Base-by-base conservation (phyloP, 30 jellyfish, hydroid and myxozoan species). In the Aurelia coerulea region DNA sequence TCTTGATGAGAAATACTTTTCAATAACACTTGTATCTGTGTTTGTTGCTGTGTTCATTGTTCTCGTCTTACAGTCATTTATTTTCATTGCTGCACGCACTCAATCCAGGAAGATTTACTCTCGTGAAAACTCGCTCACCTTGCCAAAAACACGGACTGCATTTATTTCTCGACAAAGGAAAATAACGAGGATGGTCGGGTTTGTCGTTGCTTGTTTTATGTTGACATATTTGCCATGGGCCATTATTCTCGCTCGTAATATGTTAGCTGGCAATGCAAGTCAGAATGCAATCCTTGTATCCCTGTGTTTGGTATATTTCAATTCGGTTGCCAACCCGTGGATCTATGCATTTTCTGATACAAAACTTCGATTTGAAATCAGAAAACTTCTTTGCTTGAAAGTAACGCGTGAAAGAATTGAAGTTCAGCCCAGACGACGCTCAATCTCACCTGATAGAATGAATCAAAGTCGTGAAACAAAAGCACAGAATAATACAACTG, bases 241-340 rank as follows among this genome's bases (percentile, higher is more conserved):
- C 53, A 23, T 39, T 0, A 65, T 65, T 23, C 46, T 65, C 7
- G 76, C 76, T 0, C 46, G 46, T 23, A 65, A 65, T 23, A 65
- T 23, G 76, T 39, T 23, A 19, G 76, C 19, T 23, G 76, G 76
- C 58, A 46, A 46, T 46, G 56, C 56, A 46, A 46, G 56, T 46
- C 76, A 65, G 19, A 23, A 19, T 16, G 46, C 53, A 39, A 65
- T 65, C 12, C 76, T 65, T 33, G 42, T 65, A 16, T 39, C 76
- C 53, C 76, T 65, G 17, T 16, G 76, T 23, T 49, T 65, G 14
- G 46, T 65, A 16, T 65, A 65, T 19, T 65, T 65, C 76, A 65
- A 65, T 49, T 65, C 76, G 53, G 76, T 65, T 39, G 76, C 76
- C 8, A 65, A 65, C 46, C 76, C 76, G 1, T 65, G 76, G 76